Evolutionary conservation across 2,113 vertebrate species (phyloP), one percentile per base, ranked within the genome.

Genomic region (Aramus guarauna): DNA sequence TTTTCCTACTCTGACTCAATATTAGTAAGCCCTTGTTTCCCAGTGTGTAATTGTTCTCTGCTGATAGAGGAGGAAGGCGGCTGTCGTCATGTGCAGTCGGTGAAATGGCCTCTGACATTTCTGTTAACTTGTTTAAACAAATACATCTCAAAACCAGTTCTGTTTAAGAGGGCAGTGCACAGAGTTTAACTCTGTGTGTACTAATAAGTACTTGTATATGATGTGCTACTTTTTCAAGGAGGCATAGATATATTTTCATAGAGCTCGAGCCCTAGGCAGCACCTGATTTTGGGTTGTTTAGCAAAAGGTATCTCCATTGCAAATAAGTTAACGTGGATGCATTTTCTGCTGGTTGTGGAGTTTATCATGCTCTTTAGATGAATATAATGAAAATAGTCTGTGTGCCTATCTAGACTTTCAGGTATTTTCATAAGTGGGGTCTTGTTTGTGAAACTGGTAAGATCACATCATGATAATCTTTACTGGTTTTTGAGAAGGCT

Each of bases 111-210:
- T 85, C 97, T 97, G 95, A 97, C 96, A 95, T 95, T 90, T 94
- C 94, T 95, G 84, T 92, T 96, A 88, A 92, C 93, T 92, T 97
- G 90, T 95, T 96, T 94, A 96, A 97, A 97, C 91, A 96, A 96
- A 96, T 85, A 80, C 85, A 15, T 94, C 80, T 87, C 76, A 62
- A 89, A 94, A 87, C 74, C 95, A 89, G 90, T 91, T 96, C 82
- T 92, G 56, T 93, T 93, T 50, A 34, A 93, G 90, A 94, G 79
- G 62, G 79, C 75, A 89, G 56, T 20, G 32, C 43, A 16, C 56
- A 27, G 63, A 88, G 9, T 18, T 94, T 95, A 96, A 96, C 91
- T 52, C 89, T 73, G 32, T 88, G 80, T 76, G 63, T 85, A 66
- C 95, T 58, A 53, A 8, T 2, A 48, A 72, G 58, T 58, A 34